A percentile compares a stretch with the other conserved stretches of the same genome.
Conservation (phyloP, 2,888 invertebrate genomes). For the Amphipoea lucens region DNA sequence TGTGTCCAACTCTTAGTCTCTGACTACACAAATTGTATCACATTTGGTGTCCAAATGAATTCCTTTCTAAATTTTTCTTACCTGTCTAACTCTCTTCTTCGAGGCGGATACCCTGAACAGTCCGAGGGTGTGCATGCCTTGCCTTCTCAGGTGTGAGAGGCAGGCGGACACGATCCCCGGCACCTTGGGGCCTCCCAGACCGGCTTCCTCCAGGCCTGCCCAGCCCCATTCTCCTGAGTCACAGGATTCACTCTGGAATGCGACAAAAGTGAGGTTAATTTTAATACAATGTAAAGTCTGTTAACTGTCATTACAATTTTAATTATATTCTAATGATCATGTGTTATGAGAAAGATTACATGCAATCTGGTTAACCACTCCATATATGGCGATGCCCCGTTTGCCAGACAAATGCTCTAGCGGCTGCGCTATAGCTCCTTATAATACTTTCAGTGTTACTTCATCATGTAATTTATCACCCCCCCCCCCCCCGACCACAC, state of each 20-base stretch:
- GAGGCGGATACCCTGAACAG: constrained; percentile 98
- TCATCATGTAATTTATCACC: not conserved
- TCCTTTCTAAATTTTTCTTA: constrained; percentile 72
- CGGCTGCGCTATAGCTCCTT: not conserved
- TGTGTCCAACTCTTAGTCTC: not conserved
- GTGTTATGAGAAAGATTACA: constrained; percentile 2
- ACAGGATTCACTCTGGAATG: constrained; percentile 93
- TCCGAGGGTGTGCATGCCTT: constrained; percentile 96
- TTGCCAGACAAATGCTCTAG: not conserved
- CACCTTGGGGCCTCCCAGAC: constrained; percentile 90
- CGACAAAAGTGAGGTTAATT: not conserved
- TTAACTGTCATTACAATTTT: too few species aligned
- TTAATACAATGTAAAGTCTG: not conserved
- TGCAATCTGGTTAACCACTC: not conserved
- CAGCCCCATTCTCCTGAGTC: constrained; percentile 92
- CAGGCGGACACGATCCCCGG: constrained; percentile 95
- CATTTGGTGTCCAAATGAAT: not conserved
- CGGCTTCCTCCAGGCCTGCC: constrained; percentile 90
- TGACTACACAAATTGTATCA: not conserved
- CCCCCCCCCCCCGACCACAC: not conserved
- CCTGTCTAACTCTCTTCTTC: constrained; percentile 97
- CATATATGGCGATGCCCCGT: not conserved
- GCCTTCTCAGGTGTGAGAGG: constrained; percentile 94
- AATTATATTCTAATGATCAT: not conserved
- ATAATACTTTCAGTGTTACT: not conserved